Evolutionary conservation across 1,140 invertebrate species (phyloP).

Genomic region (Tetragonula clypearis): DNA sequence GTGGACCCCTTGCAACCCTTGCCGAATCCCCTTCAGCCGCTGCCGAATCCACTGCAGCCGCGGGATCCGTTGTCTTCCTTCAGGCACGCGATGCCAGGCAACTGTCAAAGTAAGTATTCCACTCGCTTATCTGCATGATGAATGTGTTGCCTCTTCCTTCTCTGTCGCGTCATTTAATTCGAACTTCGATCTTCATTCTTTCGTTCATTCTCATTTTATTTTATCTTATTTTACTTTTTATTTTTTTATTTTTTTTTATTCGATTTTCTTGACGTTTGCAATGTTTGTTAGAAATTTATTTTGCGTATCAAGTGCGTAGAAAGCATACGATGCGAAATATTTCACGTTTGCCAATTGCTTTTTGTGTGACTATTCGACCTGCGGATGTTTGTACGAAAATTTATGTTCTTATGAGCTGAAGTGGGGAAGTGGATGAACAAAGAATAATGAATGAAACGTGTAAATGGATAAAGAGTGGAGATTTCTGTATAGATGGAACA

Average conservation of each 20-base stretch:
- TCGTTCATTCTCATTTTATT: neutral
- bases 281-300: neutral
- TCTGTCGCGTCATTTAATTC: neutral
- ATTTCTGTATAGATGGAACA: no score
- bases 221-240: no score
- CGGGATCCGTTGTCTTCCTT: slow-evolving; percentile 90
- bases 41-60: slow-evolving; percentile 80
- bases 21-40: slow-evolving; percentile 78
- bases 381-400: no score
- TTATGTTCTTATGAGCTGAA: no score
- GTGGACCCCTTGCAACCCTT: slow-evolving; percentile 83
- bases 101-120: slow-evolving; percentile 92
- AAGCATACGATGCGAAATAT: neutral
- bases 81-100: slow-evolving; percentile 92
- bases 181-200: neutral
- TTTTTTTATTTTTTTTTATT: neutral
- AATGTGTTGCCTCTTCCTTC: neutral
- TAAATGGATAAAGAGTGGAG: no score
- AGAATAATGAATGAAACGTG: no score
- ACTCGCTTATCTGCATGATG: slow-evolving; percentile 22
- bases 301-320: neutral
- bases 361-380: neutral
- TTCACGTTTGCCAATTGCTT: neutral
- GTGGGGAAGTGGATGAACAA: no score
- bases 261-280: neutral